phyloP scores from a whole-genome alignment of 2,797 vertebrate species.

The Hephaestus fuliginosus region DNA sequence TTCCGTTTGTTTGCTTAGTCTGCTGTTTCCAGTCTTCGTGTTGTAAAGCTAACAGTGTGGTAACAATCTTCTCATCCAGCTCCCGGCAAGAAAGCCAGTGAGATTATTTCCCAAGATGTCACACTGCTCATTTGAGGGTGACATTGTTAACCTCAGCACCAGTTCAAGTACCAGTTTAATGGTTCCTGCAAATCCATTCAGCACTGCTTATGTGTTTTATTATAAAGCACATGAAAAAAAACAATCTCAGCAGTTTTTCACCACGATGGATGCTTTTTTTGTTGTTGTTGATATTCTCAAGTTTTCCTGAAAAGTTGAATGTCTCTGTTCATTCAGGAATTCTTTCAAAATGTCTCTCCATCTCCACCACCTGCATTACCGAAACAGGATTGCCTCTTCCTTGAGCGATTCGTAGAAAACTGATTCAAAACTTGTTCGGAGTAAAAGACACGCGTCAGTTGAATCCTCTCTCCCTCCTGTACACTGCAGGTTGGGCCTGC shows the following conservation, averaged over 20 bases:
- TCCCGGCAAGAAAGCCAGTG: not conserved
- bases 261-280: not conserved
- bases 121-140: not conserved
- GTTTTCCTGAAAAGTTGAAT: not conserved
- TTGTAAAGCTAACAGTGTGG: not conserved
- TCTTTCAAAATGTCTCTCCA: not conserved
- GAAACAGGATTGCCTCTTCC: not conserved
- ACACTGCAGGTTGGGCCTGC: not conserved
- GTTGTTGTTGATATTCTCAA: no score
- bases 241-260: not conserved
- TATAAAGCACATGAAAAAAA: not conserved
- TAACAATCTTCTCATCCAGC: conserved; percentile 1
- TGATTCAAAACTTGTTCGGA: not conserved
- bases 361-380: not conserved
- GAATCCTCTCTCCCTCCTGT: not conserved
- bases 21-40: not conserved
- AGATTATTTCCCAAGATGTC: not conserved
- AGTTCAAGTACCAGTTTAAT: not conserved
- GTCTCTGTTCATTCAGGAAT: not conserved
- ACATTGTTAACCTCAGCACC: not conserved
- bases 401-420: not conserved
- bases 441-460: not conserved
- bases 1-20: not conserved
- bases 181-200: not conserved
- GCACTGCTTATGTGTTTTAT: not conserved